Evolutionary conservation across 2,113 vertebrate species (phyloP).

Genomic region (Seriola rivoliana): DNA sequence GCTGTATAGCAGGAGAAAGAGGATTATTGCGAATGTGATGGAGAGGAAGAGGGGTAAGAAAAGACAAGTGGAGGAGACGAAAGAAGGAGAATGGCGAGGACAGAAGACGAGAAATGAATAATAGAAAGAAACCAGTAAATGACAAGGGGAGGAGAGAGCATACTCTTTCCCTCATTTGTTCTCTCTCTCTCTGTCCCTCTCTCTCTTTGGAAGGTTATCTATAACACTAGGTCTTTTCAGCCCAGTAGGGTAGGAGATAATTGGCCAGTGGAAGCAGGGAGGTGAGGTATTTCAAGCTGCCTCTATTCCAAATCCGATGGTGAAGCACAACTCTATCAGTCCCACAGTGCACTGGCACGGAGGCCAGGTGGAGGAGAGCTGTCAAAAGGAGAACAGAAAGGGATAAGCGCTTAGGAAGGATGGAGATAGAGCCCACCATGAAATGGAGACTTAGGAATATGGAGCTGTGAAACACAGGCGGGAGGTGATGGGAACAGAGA

Average conservation of each 20-base stretch:
- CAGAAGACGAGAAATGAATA: conserved; percentile 27
- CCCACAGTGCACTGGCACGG: conserved; percentile 40
- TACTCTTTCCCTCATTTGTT: neutral
- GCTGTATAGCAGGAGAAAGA: neutral
- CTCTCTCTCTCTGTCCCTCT: neutral
- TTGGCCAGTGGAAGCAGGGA: conserved; percentile 64
- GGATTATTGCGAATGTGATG: conserved; percentile 27
- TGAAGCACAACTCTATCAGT: conserved; percentile 58
- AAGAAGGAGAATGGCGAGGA: neutral
- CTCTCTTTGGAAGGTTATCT: conserved; percentile 61
- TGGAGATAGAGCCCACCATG: conserved; percentile 46
- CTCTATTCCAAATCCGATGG: conserved; percentile 56
- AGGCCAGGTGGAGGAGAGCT: conserved; percentile 56
- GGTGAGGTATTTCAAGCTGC: conserved; percentile 69
- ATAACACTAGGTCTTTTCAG: conserved; percentile 45
- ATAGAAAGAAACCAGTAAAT: conserved; percentile 24
- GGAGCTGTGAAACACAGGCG: conserved; percentile 1
- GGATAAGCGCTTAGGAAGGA: conserved; percentile 34
- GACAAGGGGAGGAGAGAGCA: conserved; percentile 2
- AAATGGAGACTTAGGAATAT: conserved; percentile 35
- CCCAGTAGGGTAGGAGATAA: conserved; percentile 60
- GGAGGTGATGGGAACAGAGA: neutral
- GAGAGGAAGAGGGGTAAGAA: conserved; percentile 24
- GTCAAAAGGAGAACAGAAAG: conserved; percentile 48
- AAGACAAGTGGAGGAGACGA: conserved; percentile 9